Percentiles rank a stretch among this genome's conserved stretches.
Conservation (phyloP, 2,888 invertebrate genomes). For the Thera britannica region DNA sequence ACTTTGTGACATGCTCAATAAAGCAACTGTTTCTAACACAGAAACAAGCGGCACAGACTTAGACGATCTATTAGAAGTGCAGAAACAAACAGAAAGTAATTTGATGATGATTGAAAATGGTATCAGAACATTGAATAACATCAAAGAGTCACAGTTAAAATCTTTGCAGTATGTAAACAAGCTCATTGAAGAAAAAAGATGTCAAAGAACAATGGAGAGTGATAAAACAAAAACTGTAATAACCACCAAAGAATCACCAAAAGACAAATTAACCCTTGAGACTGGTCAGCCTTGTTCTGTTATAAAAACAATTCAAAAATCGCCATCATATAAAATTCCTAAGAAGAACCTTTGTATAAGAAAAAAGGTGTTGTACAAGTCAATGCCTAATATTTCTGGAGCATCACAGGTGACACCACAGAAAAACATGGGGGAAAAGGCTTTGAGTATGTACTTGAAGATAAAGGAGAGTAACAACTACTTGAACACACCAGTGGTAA, state of each 20-base stretch:
- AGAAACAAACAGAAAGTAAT: slow-evolving; percentile 58
- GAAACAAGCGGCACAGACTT: slow-evolving; percentile 55
- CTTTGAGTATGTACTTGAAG: slow-evolving; percentile 70
- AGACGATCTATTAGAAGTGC: slow-evolving; percentile 59
- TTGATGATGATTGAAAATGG: slow-evolving; percentile 63
- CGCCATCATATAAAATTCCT: slow-evolving; percentile 73
- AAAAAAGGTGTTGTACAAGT: slow-evolving; percentile 67
- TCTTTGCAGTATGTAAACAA: slow-evolving; percentile 60
- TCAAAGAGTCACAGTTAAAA: slow-evolving; percentile 62
- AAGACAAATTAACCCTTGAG: slow-evolving; percentile 38
- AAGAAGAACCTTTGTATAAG: slow-evolving; percentile 64
- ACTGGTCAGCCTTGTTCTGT: slow-evolving; percentile 55
- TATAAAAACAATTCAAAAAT: slow-evolving; percentile 59
- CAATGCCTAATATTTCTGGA: slow-evolving; percentile 64
- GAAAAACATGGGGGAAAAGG: slow-evolving; percentile 58
- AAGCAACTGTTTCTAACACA: slow-evolving; percentile 59
- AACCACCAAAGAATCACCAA: slow-evolving; percentile 42
- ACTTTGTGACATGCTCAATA: slow-evolving; percentile 69
- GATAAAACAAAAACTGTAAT: slow-evolving; percentile 44
- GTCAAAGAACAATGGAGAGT: slow-evolving; percentile 36
- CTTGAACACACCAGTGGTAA: slow-evolving; percentile 66
- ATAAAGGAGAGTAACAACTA: slow-evolving; percentile 74
- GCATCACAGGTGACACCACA: slow-evolving; percentile 49
- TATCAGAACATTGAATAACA: slow-evolving; percentile 55
- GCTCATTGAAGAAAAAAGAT: slow-evolving; percentile 58